A percentile compares a stretch with the other conserved stretches of the same genome.
phyloP scores from a whole-genome alignment of 35 echinoderm and acorn worm genomes.

The Lytechinus variegatus region DNA sequence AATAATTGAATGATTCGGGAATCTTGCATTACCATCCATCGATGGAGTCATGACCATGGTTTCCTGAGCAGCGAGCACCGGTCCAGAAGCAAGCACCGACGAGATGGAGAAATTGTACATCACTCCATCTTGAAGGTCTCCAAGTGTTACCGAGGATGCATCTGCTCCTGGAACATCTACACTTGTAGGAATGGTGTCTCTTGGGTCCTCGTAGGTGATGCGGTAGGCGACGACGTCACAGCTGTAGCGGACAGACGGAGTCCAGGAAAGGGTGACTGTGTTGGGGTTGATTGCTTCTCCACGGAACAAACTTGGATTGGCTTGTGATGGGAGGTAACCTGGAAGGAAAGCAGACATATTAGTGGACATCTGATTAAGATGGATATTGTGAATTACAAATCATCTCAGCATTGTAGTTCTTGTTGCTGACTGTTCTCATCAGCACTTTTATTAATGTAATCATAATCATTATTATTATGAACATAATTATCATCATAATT shows the following conservation, averaged over 20 bases:
- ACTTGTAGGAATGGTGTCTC: not conserved
- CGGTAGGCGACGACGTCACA: conserved; percentile 80
- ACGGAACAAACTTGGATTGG: conserved; percentile 51
- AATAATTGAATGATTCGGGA: not conserved
- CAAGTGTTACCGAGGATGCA: conserved; percentile 35
- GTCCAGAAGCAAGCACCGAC: conserved; percentile 52
- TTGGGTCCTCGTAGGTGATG: conserved; percentile 61
- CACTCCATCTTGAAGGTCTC: conserved; percentile 47
- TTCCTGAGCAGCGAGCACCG: conserved; percentile 46
- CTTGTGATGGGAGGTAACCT: conserved; percentile 66
- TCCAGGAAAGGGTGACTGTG: conserved; percentile 61
- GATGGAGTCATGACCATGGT: conserved; percentile 64
- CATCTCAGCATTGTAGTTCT: no score
- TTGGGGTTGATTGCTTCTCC: conserved; percentile 46
- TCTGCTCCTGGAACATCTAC: conserved; percentile 68
- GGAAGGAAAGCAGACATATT: not conserved
- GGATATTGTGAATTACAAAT: no score
- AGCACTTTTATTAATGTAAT: no score
- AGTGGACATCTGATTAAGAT: no score
- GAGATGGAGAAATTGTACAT: conserved; percentile 67
- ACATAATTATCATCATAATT: no score
- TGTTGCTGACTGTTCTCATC: no score
- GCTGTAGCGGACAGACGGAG: conserved; percentile 59
- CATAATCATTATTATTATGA: no score
- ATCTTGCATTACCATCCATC: conserved; percentile 33